Base-by-base conservation (phyloP, 2,888 invertebrate genomes). In the Eristalis arbustorum region DNA sequence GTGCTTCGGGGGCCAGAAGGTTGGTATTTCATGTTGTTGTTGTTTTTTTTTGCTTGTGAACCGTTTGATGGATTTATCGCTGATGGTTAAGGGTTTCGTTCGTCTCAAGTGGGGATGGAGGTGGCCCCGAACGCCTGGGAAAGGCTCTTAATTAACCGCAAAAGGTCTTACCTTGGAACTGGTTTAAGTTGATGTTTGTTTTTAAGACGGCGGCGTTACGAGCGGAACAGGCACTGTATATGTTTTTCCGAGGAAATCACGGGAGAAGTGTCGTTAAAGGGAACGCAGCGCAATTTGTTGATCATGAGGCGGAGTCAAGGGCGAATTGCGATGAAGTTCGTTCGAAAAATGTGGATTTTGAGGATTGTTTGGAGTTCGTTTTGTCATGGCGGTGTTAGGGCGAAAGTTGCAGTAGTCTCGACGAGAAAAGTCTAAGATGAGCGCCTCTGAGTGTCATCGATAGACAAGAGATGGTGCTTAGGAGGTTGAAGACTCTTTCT, bases 51-150 rank as follows among this genome's bases (percentile, higher is more conserved):
- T 66, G 0, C 8, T 40, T 57, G 62, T 13, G 49, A 40, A 56
- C 18, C 37, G 61, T 63, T 67, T 75, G 75, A 66, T 74, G 67
- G 63, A 80, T 79, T 72, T 72, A 73, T 67, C 56, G 67, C 18
- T 64, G 66, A 69, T 63, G 67, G 66, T 49, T 49, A 34, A 14
- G 14, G 28, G 28, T 59, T 59, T 59, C 25, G 42, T 42, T 42
- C 42, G 14, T n/a, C 18, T 8, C 6, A 49, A 18, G 49, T 8
- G 42, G 42, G n/a, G 49, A n/a, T 8, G 18, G 18, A 18, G 49
- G 11, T 37, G 37, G 8, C 31, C 31, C 31, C 37, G 18, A 18
- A 10, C 18, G 18, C 0, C 42, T 42, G n/a, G 5, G 42, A 42
- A 42, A 6, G 49, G 18, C 18, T 49, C 49, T 18, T 49, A 49